A percentile compares a stretch with the other conserved stretches of the same genome.
phyloP scores from a whole-genome alignment of 2,113 vertebrate species.

The Pterocles burchelli region DNA sequence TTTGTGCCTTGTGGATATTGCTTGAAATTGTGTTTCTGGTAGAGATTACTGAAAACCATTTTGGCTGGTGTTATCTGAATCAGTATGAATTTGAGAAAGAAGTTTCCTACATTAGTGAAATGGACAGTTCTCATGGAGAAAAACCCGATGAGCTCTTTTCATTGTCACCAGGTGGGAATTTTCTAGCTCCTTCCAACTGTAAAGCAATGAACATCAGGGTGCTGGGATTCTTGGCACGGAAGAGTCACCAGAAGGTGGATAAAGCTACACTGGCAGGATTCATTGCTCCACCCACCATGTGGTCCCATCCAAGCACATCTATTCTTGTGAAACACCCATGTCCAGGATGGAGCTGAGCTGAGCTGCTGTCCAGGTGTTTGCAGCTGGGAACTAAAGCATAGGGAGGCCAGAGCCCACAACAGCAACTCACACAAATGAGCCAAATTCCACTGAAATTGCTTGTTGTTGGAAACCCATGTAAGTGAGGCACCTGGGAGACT shows the following conservation, averaged over 20 bases:
- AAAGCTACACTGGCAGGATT: background rate
- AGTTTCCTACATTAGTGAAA: background rate
- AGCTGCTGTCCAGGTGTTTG: background rate
- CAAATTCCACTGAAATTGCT: background rate
- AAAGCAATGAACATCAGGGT: background rate
- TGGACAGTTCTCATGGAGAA: background rate
- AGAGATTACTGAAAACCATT: background rate
- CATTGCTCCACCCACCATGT: fast-evolving
- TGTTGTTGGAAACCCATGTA: fast-evolving
- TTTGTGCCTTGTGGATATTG: background rate
- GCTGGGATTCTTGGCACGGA: background rate
- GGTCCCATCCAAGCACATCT: background rate
- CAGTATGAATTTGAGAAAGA: background rate
- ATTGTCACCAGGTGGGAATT: background rate
- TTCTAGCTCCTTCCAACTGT: background rate
- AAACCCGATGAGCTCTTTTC: background rate
- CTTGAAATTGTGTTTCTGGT: background rate
- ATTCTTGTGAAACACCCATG: background rate
- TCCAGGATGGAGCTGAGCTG: background rate
- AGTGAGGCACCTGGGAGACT: background rate
- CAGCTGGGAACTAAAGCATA: background rate
- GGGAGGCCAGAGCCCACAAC: background rate
- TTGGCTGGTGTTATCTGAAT: background rate
- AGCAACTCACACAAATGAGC: background rate
- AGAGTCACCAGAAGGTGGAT: background rate